These are phyloP conservation scores for Sinonovacula constricta DNA, from an alignment of 1,140 invertebrate genomes.

Conservation along the genomic window DNA sequence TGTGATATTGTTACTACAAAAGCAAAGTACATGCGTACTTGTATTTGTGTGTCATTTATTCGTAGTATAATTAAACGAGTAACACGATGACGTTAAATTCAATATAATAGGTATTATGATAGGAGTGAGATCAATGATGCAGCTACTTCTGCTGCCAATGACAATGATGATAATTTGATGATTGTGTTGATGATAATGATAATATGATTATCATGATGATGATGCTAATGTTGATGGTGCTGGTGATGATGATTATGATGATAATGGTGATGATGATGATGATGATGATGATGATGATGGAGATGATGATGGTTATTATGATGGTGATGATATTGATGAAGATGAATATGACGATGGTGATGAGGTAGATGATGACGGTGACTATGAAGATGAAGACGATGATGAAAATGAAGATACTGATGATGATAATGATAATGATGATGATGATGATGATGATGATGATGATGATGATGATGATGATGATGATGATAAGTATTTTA, in stretches of 20 bases:
- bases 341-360: not conserved
- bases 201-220: not conserved
- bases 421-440: not conserved
- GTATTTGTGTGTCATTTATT: no score
- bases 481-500: not conserved
- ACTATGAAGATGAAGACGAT: not conserved
- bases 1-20: no score
- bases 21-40: no score
- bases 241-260: not conserved
- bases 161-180: no score
- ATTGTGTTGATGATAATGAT: not conserved
- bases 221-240: not conserved
- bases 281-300: not conserved
- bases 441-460: not conserved
- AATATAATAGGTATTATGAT: no score
- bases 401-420: not conserved
- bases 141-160: no score
- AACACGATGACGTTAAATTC: no score
- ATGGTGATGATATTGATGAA: not conserved
- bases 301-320: not conserved
- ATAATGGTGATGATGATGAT: not conserved
- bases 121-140: no score
- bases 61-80: no score
- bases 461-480: constrained; percentile 1
- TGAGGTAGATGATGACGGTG: not conserved